Evolutionary conservation across 2,113 vertebrate genomes (phyloP).

Genomic region (Lagopus muta): DNA sequence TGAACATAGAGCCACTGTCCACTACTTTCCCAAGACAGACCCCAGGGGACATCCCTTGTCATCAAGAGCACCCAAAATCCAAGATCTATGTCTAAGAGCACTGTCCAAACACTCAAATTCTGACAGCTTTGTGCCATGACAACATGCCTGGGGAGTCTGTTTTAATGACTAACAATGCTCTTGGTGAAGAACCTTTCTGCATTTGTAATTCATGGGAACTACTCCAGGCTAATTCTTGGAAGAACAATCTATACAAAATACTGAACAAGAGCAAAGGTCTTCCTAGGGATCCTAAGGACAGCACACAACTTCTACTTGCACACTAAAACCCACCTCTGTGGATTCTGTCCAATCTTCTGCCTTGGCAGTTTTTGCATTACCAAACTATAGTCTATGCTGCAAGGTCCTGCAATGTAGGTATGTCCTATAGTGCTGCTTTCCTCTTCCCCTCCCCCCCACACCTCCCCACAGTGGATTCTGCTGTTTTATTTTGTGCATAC

Average conservation of each 20-base stretch:
- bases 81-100: background rate
- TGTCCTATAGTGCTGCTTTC: background rate
- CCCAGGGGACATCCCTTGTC: background rate
- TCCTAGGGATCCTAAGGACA: background rate
- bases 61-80: background rate
- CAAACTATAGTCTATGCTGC: background rate
- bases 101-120: background rate
- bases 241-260: background rate
- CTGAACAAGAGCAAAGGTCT: background rate
- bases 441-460: no score
- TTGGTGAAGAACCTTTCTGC: background rate
- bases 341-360: background rate
- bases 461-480: background rate
- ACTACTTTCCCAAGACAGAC: background rate
- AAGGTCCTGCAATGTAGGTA: background rate
- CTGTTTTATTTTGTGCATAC: background rate
- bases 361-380: background rate
- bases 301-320: background rate
- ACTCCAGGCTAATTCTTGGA: background rate
- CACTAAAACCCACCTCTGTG: background rate
- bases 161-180: background rate
- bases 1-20: no score
- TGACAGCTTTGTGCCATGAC: background rate
- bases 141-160: background rate
- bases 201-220: background rate